A percentile compares a stretch with the other conserved stretches of the same genome.
phyloP scores from a whole-genome alignment of 2,797 vertebrate species.

The Malacoraja senta region DNA sequence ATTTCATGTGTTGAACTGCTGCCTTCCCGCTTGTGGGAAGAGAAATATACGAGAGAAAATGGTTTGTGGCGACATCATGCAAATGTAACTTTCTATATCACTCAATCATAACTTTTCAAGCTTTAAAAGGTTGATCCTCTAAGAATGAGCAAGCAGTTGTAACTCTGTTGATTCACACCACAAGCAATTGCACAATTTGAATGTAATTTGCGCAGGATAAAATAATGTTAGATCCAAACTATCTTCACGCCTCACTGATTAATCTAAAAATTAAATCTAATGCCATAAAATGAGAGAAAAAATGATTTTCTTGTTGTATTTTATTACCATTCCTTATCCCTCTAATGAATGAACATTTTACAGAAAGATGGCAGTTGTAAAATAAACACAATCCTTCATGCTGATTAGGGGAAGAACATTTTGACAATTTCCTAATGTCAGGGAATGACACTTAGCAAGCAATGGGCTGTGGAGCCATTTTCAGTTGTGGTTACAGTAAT shows the following conservation, averaged over 20 bases:
- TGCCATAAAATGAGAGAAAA: neutral
- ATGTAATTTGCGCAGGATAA: slow-evolving; percentile 18
- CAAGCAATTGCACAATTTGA: neutral
- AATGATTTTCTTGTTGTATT: neutral
- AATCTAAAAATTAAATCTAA: slow-evolving; percentile 23
- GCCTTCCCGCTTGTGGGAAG: neutral
- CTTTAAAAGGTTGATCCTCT: neutral
- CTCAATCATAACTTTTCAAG: neutral
- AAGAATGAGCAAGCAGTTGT: neutral
- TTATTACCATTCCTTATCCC: neutral
- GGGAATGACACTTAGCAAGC: neutral
- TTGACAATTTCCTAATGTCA: slow-evolving; percentile 31
- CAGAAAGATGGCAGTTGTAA: neutral
- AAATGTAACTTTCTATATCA: neutral
- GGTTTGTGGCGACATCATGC: neutral
- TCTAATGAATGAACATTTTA: slow-evolving; percentile 28
- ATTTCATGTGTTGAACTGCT: neutral
- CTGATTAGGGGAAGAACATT: slow-evolving; percentile 24
- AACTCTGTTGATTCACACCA: slow-evolving; percentile 2
- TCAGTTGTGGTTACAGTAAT: slow-evolving; percentile 38
- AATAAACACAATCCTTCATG: slow-evolving; percentile 34
- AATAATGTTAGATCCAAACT: neutral
- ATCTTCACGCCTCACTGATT: neutral
- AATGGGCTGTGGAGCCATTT: slow-evolving; percentile 27
- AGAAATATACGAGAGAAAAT: neutral